Evolutionary conservation across 2,113 vertebrate species (phyloP).

Genomic region (Okapia johnstoni): DNA sequence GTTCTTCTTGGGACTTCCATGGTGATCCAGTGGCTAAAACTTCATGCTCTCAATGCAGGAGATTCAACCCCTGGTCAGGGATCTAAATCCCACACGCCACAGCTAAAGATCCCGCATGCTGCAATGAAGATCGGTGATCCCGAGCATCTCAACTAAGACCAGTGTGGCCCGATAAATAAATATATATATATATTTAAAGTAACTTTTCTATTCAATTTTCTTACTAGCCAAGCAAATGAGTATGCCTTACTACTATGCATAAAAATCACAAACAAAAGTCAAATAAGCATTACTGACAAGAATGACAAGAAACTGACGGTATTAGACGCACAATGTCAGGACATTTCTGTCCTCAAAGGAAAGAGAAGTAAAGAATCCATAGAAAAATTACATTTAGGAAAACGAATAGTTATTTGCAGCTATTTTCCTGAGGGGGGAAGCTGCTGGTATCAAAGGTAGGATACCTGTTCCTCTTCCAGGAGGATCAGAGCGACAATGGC

Average conservation of each 20-base stretch:
- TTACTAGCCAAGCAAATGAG: not conserved
- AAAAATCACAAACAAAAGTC: not conserved
- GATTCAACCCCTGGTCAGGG: not conserved
- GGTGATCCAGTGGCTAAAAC: not conserved
- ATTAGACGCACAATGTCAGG: not conserved
- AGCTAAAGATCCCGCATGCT: fast-evolving
- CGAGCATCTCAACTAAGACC: not conserved
- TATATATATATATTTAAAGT: too few species aligned
- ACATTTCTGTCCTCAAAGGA: not conserved
- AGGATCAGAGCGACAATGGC: conserved; percentile 90
- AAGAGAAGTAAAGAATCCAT: not conserved
- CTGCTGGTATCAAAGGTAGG: not conserved
- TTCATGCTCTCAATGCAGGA: not conserved
- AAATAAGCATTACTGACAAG: not conserved
- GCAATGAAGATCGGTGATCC: not conserved
- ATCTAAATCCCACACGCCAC: not conserved
- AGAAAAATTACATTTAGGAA: not conserved
- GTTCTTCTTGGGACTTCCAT: not conserved
- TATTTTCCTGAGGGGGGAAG: not conserved
- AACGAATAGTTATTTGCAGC: not conserved
- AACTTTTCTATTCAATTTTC: not conserved
- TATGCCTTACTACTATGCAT: not conserved
- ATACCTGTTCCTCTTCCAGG: conserved; percentile 91
- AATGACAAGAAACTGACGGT: not conserved
- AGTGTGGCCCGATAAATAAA: not conserved